Conservation (phyloP, 2,888 invertebrate genomes). For the Diplazon laetatorius region DNA sequence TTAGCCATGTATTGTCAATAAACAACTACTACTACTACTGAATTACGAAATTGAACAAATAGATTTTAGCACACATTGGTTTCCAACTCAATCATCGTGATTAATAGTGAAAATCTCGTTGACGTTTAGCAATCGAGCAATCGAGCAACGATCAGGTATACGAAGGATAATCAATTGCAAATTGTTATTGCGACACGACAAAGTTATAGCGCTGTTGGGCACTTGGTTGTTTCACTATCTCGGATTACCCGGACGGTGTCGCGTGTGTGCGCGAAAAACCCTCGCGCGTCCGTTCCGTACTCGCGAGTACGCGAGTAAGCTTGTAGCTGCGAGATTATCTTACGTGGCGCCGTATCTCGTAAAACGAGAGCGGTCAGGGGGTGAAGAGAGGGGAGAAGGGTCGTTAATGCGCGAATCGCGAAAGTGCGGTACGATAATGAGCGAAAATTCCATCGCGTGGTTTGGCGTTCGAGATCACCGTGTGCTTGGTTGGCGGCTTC, state of each 20-base stretch:
- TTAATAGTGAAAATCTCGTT: slow-evolving; percentile 32
- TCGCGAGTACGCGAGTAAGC: not conserved
- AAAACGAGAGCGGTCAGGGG: slow-evolving; percentile 58
- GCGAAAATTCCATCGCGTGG: slow-evolving; percentile 16
- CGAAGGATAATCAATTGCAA: too few relatives aligned
- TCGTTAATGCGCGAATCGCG: slow-evolving; percentile 59
- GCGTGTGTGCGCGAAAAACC: slow-evolving; percentile 12
- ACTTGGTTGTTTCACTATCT: slow-evolving; percentile 53
- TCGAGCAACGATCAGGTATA: too few relatives aligned
- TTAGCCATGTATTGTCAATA: too few relatives aligned
- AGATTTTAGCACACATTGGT: too few relatives aligned
- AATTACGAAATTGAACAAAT: too few relatives aligned
- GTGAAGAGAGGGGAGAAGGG: too few relatives aligned
- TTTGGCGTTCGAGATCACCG: slow-evolving; percentile 44
- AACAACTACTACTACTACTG: too few relatives aligned
- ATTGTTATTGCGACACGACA: slow-evolving; percentile 41
- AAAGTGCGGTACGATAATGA: slow-evolving; percentile 56
- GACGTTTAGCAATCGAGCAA: slow-evolving; percentile 12
- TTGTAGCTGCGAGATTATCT: slow-evolving; percentile 49
- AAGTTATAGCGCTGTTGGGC: slow-evolving; percentile 33
- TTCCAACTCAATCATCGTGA: not conserved
- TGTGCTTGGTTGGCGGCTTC: not conserved
- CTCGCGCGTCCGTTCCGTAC: slow-evolving; percentile 4
- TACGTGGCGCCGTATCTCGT: slow-evolving; percentile 57
- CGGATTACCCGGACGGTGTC: slow-evolving; percentile 51